Evolutionary conservation across 1,140 invertebrate species (phyloP), one percentile per base, ranked within the genome.

Genomic region (Cydia splendana): DNA sequence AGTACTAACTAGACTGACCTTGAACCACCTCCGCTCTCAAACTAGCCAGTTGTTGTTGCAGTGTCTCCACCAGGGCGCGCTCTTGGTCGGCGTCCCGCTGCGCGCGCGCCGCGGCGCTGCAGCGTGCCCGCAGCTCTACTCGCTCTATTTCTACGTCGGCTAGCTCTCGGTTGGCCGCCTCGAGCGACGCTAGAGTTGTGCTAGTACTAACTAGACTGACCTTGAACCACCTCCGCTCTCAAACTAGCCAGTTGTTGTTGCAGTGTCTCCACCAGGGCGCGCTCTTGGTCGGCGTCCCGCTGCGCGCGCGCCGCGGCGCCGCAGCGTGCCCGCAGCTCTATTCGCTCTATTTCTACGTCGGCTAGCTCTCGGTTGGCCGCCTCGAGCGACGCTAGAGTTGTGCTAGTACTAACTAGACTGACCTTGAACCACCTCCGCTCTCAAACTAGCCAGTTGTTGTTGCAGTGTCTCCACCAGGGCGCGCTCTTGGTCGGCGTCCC

Each of bases 1-100:
- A n/a, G n/a, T n/a, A n/a, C 30, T 3, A 9, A 1, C 5, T 7
- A 38, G 6, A 38, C 48, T 15, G 95, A 77, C 94, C 93, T 77
- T 95, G 91, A 38, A 95, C 91, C 30, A 97, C 87, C 82, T 96
- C 96, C 2, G 92, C 85, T 71, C 96, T 95, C 24, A 98, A 91
- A 2, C 13, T 10, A 42, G 30, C n/a, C 34, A 71, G 85, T 80
- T 88, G 88, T 77, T 89, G 86, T 82, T 94, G 94, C 74, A 95
- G 94, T 79, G 94, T 28, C 28, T 28, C 28, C 28, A 28, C 28
- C 28, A 28, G 28, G 28, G 95, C 87, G 18, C 82, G 95, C 94
- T 82, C 95, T 93, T 65, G 94, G 90, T 13, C 95, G 93, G 71
- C 94, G 91, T 13, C 94, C 94, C 62, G 94, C 88, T 80, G 96